phyloP scores from a whole-genome alignment of 2,888 invertebrate species.

The Cataglyphis albicans region DNA sequence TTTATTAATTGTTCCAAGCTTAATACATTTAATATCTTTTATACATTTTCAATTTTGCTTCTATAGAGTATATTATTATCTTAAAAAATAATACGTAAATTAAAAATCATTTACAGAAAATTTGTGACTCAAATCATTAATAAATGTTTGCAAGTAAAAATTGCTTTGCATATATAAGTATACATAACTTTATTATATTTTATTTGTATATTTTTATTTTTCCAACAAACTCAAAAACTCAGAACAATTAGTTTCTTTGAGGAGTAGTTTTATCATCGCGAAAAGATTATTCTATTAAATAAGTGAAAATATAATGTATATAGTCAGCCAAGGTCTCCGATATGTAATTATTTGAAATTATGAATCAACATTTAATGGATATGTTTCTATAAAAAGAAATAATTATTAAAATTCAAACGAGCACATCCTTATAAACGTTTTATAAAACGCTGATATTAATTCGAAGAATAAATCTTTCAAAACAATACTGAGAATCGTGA shows the following conservation, averaged over 20 bases:
- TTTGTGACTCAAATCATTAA: neutral
- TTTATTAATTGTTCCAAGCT: neutral
- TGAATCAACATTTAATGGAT: neutral
- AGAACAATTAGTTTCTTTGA: neutral
- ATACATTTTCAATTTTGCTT: neutral
- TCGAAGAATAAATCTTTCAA: constrained; percentile 5
- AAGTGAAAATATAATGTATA: constrained; percentile 10
- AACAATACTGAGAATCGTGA: neutral
- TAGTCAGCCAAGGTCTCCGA: neutral
- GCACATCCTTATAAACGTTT: neutral
- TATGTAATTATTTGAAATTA: neutral
- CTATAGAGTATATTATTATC: neutral
- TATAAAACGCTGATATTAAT: constrained; percentile 1
- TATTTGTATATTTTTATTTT: neutral
- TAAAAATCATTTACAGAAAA: neutral
- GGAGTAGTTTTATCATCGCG: neutral
- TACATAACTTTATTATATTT: neutral
- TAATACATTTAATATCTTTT: neutral
- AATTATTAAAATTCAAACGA: neutral
- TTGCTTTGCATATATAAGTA: neutral
- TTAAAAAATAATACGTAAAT: neutral
- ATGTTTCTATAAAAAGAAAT: neutral
- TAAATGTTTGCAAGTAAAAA: neutral
- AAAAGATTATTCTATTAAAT: neutral
- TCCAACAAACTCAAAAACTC: neutral